A percentile compares a stretch with the other conserved stretches of the same genome.
These are phyloP conservation scores for Drosophila lutescens DNA, from an alignment of 2,888 invertebrate species.

Conservation along the genomic window DNA sequence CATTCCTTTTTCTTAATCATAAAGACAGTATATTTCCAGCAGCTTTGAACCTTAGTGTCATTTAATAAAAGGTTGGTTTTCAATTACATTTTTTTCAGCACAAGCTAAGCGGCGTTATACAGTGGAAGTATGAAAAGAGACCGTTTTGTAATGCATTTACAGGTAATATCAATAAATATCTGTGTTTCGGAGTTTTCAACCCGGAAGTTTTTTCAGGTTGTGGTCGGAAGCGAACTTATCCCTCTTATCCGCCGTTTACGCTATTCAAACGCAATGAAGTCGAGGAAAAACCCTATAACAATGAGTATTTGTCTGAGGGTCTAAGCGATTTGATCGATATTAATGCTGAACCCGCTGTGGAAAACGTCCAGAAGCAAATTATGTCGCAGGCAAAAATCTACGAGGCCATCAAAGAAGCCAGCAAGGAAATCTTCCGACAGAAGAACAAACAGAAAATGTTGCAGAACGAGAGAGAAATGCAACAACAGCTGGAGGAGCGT, in stretches of 20 bases:
- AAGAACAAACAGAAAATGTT: conserved; percentile 84
- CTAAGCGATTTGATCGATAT: conserved; percentile 88
- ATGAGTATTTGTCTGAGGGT: conserved; percentile 86
- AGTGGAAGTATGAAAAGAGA: conserved; percentile 88
- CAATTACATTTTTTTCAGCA: conserved; percentile 58
- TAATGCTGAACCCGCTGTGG: conserved; percentile 89
- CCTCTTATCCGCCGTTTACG: conserved; percentile 78
- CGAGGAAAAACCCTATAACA: conserved; percentile 85
- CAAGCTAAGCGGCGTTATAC: conserved; percentile 80
- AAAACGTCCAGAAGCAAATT: conserved; percentile 91
- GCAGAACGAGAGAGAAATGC: conserved; percentile 59
- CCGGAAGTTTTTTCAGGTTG: conserved; percentile 86
- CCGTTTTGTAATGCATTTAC: conserved; percentile 96
- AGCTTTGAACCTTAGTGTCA: too few species aligned
- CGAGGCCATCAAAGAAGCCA: conserved; percentile 92
- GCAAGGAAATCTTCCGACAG: conserved; percentile 88
- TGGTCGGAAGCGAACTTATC: conserved; percentile 87
- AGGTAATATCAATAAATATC: conserved; percentile 85
- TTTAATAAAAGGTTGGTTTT: too few species aligned
- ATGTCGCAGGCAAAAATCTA: conserved; percentile 89
- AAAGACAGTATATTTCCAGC: too few species aligned
- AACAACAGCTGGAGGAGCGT: conserved; percentile 45
- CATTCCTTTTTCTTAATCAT: too few species aligned
- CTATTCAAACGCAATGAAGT: conserved; percentile 78
- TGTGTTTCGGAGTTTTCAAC: background rate